Percentiles rank a stretch among this genome's conserved stretches.
Conservation (phyloP, 2,888 invertebrate genomes). For the Oscheius sp. region DNA sequence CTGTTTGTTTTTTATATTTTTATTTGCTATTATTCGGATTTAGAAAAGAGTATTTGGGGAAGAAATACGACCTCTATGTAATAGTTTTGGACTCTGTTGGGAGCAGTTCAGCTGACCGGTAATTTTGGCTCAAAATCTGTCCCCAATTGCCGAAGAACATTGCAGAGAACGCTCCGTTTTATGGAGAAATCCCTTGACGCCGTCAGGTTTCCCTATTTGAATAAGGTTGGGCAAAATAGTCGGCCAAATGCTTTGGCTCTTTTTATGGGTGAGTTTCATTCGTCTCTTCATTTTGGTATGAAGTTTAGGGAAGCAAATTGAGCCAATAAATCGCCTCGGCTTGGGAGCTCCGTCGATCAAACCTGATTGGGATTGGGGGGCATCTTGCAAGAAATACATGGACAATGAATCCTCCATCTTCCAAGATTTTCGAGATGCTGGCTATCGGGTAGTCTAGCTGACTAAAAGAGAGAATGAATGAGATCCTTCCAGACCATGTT, state of each 20-base stretch:
- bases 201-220: constrained; percentile 51
- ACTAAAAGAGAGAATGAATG: neutral
- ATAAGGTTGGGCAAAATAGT: constrained; percentile 57
- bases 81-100: constrained; percentile 44
- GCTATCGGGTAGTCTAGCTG: constrained; percentile 38
- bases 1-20: neutral
- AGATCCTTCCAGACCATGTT: neutral
- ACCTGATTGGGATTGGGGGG: constrained; percentile 31
- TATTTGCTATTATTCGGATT: no score
- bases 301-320: neutral
- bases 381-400: constrained; percentile 38
- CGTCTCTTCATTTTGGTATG: neutral
- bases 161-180: constrained; percentile 40
- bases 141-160: constrained; percentile 26
- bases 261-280: constrained; percentile 38
- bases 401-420: constrained; percentile 43
- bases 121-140: neutral
- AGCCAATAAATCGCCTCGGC: constrained; percentile 31
- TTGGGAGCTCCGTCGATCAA: constrained; percentile 30
- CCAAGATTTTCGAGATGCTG: constrained; percentile 38
- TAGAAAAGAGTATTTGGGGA: neutral
- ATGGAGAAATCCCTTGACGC: constrained; percentile 45
- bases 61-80: constrained; percentile 37
- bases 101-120: constrained; percentile 39
- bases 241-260: constrained; percentile 55